Percentiles rank a stretch among this genome's conserved stretches.
These are phyloP conservation scores for Leptodactylus fuscus DNA, from an alignment of 2,113 vertebrate genomes.

Conservation along the genomic window DNA sequence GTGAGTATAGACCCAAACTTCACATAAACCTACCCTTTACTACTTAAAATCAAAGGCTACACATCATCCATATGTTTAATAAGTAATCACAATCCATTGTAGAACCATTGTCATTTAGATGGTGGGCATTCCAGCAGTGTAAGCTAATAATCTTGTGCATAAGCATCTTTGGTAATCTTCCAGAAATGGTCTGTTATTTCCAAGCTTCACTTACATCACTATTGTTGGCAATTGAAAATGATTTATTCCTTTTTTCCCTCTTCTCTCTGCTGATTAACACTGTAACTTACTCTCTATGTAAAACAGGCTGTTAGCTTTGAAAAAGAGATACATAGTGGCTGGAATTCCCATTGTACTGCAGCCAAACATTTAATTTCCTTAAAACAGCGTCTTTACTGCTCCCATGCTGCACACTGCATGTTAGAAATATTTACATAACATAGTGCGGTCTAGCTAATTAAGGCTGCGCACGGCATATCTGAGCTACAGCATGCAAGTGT, in stretches of 20 bases:
- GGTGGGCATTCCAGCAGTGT: too few relatives aligned
- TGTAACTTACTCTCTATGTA: conserved; percentile 22
- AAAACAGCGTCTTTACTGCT: conserved; percentile 55
- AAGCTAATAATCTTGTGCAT: neutral
- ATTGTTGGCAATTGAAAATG: conserved; percentile 16
- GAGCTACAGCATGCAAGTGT: conserved; percentile 27
- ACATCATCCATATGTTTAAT: too few relatives aligned
- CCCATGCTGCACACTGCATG: conserved; percentile 56
- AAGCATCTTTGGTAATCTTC: neutral
- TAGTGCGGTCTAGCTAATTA: conserved; percentile 54
- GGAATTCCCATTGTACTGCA: conserved; percentile 54
- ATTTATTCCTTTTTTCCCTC: conserved; percentile 4
- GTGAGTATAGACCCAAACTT: too few relatives aligned
- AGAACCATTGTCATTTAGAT: neutral
- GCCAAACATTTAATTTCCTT: conserved; percentile 59
- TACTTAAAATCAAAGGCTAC: too few relatives aligned
- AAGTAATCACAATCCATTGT: too few relatives aligned
- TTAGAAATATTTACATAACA: conserved; percentile 57
- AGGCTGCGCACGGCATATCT: conserved; percentile 22
- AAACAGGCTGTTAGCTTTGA: conserved; percentile 51
- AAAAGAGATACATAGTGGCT: conserved; percentile 52
- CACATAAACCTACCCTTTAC: too few relatives aligned
- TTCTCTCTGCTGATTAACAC: conserved; percentile 34
- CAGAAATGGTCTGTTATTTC: neutral
- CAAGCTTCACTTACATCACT: neutral